A percentile compares a stretch with the other conserved stretches of the same genome.
Conservation (phyloP, 2,888 invertebrate genomes). For the Mesorhabditis spiculigera region DNA sequence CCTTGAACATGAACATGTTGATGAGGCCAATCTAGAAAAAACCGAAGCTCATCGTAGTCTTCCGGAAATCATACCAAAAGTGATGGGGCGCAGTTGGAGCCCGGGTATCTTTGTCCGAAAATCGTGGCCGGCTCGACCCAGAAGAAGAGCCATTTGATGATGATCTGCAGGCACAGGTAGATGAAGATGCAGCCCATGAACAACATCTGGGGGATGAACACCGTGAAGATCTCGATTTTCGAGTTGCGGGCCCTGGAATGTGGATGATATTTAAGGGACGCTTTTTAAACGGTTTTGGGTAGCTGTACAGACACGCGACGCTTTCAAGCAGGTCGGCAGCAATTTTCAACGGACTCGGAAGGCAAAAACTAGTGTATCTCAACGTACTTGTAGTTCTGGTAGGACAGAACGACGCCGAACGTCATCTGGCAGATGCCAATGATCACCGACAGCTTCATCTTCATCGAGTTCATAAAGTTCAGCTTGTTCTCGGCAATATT, state of each 20-base stretch:
- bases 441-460: slow-evolving; percentile 58
- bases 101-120: slow-evolving; percentile 48
- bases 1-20: slow-evolving; percentile 59
- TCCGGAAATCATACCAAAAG: slow-evolving; percentile 14
- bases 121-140: slow-evolving; percentile 37
- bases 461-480: slow-evolving; percentile 58
- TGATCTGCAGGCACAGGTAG: slow-evolving; percentile 75
- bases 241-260: slow-evolving; percentile 64
- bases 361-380: slow-evolving; percentile 9
- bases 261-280: background rate
- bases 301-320: background rate
- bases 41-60: background rate
- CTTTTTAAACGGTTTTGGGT: background rate
- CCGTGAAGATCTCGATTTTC: slow-evolving; percentile 77
- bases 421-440: slow-evolving; percentile 55
- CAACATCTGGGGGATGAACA: slow-evolving; percentile 90
- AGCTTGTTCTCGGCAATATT: slow-evolving; percentile 57
- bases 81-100: slow-evolving; percentile 58
- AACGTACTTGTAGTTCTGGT: slow-evolving; percentile 47
- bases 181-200: slow-evolving; percentile 87
- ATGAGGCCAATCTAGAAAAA: slow-evolving; percentile 53
- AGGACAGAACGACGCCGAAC: slow-evolving; percentile 55
- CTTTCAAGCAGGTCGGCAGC: too few species aligned
- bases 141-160: slow-evolving; percentile 63
- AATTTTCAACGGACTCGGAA: background rate